Evolutionary conservation across 2,888 invertebrate species (phyloP).

Genomic region (Glomeris marginata): DNA sequence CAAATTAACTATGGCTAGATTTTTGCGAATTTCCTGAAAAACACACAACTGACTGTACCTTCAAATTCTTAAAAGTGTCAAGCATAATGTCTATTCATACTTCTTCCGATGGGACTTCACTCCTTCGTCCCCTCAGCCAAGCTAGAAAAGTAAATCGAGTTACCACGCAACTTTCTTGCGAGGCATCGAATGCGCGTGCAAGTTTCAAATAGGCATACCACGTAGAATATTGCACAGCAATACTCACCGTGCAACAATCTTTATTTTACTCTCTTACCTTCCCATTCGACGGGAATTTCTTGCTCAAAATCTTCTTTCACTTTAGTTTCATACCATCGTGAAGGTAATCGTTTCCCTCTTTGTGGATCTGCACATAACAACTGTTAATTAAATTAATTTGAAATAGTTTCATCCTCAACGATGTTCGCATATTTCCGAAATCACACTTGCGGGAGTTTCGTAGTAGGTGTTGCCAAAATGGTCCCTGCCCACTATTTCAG

Average conservation of each 20-base stretch:
- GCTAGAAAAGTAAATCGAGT: constrained; percentile 27
- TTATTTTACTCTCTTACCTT: constrained; percentile 28
- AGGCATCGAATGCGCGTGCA: too few species aligned
- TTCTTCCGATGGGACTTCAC: constrained; percentile 48
- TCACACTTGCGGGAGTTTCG: constrained; percentile 45
- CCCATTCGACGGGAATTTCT: constrained; percentile 74
- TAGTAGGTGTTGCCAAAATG: constrained; percentile 67
- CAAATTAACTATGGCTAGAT: constrained; percentile 3
- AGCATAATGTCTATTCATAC: too few species aligned
- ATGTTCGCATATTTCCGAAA: neutral
- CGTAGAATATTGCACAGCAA: too few species aligned
- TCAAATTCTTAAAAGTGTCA: too few species aligned
- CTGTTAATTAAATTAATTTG: neutral
- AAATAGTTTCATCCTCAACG: neutral
- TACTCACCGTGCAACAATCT: neutral
- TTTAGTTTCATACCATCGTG: constrained; percentile 57
- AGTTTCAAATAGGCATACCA: too few species aligned
- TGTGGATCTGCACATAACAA: constrained; percentile 37
- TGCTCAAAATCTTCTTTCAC: constrained; percentile 48
- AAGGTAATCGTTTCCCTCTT: constrained; percentile 45
- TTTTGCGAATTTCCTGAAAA: constrained; percentile 4
- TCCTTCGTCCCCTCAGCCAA: constrained; percentile 56
- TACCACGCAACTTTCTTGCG: too few species aligned
- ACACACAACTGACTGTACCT: neutral
- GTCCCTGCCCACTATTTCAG: constrained; percentile 51